Conservation (phyloP, 2,113 vertebrate species). For the Rhombomys opimus region DNA sequence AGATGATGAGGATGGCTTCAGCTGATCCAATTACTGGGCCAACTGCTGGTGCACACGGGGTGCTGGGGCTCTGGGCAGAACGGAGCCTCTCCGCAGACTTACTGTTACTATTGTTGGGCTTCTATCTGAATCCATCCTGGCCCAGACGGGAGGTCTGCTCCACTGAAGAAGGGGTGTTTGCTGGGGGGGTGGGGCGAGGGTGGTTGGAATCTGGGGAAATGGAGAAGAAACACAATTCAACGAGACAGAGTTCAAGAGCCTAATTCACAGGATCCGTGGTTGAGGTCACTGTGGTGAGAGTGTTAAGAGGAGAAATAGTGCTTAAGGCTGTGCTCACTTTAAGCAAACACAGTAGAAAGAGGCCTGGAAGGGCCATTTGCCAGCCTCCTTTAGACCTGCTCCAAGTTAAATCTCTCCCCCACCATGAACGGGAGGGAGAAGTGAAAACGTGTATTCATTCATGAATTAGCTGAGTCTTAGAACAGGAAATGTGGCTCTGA, state of each 20-base stretch:
- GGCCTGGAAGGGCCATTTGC: constrained; percentile 31
- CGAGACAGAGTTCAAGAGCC: constrained; percentile 48
- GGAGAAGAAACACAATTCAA: constrained; percentile 20
- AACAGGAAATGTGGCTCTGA: constrained; percentile 67
- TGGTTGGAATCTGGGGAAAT: constrained; percentile 11
- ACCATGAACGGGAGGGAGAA: constrained; percentile 48
- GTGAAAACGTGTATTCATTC: constrained; percentile 75
- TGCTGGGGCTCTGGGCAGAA: constrained; percentile 29
- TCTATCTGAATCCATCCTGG: constrained; percentile 13
- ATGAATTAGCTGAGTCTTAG: constrained; percentile 61
- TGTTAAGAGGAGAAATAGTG: constrained; percentile 3
- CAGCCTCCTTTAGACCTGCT: constrained; percentile 58
- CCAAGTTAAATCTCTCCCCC: constrained; percentile 64
- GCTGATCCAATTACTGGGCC: constrained; percentile 30
- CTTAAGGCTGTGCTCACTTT: constrained; percentile 49
- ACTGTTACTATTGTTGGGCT: neutral
- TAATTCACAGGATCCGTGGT: constrained; percentile 42
- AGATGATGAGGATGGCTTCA: constrained; percentile 8
- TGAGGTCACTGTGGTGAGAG: constrained; percentile 51
- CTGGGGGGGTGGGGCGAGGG: neutral
- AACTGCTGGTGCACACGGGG: constrained; percentile 13
- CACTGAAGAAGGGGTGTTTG: constrained; percentile 25
- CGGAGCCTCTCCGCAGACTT: constrained; percentile 26
- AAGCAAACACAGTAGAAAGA: constrained; percentile 48
- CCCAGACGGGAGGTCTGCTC: neutral